Evolutionary conservation across 2,113 vertebrate species (phyloP), one percentile per base, ranked within the genome.

Genomic region (Carassius carassius): DNA sequence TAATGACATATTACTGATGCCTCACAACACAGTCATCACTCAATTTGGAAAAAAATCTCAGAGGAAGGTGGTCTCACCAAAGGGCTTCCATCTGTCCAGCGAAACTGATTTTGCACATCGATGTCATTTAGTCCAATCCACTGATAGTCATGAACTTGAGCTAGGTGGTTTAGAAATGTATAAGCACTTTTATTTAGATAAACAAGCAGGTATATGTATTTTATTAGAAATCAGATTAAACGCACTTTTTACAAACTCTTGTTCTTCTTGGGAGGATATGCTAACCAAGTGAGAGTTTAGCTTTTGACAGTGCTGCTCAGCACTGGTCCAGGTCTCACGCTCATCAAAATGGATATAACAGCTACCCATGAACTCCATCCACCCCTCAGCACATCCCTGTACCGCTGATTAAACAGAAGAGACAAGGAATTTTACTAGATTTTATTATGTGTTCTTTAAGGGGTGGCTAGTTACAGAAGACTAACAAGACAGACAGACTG

Each of bases 41-140:
- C 1, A 41, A 4, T 32, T 77, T 32, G 8, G 35, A 25, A 6
- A 62, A 29, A 0, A 73, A 63, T 62, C 21, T 23, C 10, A 21
- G 51, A 41, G 47, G 63, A 77, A n/a, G 3, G 54, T 32, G 29
- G 63, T 91, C 95, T 97, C 87, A 99, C 98, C 95, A 99, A 77
- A 54, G 96, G 87, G 88, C 94, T 95, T 44, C 95, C 94, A 0
- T 99, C 98, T 0, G 97, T 98, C 98, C 98, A 99, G 78, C 92
- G 95, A 91, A 98, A 99, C 85, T 97, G 95, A 0, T 95, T 96
- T 93, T 97, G 95, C 4, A 97, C 93, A 1, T 95, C 94, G 91
- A 93, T 95, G 92, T 98, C 97, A 6, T 95, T 99, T 16, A 99
- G 96, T 84, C 98, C 98, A 0, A 98, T 96, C 98, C 98, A 99